phyloP scores from a whole-genome alignment of 2,113 vertebrate genomes.

The Zosterops japonicus region DNA sequence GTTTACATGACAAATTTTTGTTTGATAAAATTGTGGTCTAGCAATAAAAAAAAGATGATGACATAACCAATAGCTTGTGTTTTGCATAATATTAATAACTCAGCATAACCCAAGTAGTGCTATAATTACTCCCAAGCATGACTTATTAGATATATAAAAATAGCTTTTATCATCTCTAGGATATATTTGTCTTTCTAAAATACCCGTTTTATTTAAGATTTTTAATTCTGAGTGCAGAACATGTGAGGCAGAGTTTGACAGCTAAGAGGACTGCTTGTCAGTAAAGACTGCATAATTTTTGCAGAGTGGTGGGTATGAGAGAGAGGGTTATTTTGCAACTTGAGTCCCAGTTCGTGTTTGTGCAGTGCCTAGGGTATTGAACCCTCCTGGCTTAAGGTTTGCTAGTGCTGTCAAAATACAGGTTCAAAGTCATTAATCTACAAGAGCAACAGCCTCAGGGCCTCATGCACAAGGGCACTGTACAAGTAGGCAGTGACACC shows the following conservation, averaged over 20 bases:
- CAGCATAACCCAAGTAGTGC: conserved; percentile 3
- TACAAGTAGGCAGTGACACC: neutral
- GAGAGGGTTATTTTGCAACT: neutral
- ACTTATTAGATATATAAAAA: conserved; percentile 56
- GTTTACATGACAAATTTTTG: neutral
- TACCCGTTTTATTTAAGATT: conserved; percentile 16
- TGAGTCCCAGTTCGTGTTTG: neutral
- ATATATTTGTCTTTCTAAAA: conserved; percentile 48
- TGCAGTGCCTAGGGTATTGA: neutral
- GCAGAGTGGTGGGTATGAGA: neutral
- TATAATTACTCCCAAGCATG: conserved; percentile 36
- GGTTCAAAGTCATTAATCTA: neutral
- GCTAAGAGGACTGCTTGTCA: neutral
- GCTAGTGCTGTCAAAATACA: neutral
- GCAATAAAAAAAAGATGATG: neutral
- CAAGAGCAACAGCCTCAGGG: neutral
- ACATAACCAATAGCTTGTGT: neutral
- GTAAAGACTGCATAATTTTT: neutral
- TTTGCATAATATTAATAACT: conserved; percentile 53
- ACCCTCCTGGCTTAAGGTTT: neutral
- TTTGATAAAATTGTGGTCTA: conserved; percentile 24
- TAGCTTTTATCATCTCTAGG: conserved; percentile 17
- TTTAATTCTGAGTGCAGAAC: conserved; percentile 21
- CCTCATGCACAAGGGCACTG: neutral
- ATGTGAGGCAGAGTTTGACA: conserved; percentile 15